Conservation (phyloP, 1,140 invertebrate genomes). For the Tribolium madens region DNA sequence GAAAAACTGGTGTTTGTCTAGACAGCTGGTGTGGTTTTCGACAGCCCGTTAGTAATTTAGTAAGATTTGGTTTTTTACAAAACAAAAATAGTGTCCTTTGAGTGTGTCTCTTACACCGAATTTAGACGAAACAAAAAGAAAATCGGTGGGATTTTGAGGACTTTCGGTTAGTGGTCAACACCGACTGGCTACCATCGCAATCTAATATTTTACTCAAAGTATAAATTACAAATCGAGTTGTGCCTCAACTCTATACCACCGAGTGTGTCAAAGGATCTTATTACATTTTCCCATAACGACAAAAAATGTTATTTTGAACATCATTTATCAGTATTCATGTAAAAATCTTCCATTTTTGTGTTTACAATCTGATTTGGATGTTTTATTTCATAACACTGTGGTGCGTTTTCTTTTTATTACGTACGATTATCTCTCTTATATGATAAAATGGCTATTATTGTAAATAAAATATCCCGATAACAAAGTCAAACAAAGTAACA, state of each 20-base stretch:
- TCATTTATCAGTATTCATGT: too few species aligned
- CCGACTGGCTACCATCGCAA: slow-evolving; percentile 1
- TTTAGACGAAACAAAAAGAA: not conserved
- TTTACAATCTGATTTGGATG: not conserved
- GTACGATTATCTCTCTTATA: not conserved
- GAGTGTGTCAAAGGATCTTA: not conserved
- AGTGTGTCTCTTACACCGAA: not conserved
- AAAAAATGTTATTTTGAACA: too few species aligned
- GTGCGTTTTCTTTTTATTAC: not conserved
- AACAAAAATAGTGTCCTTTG: slow-evolving; percentile 12
- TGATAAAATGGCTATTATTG: not conserved
- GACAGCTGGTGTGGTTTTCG: slow-evolving; percentile 71
- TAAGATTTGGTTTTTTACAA: slow-evolving; percentile 7
- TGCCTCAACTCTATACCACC: not conserved
- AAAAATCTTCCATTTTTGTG: not conserved
- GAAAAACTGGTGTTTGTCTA: slow-evolving; percentile 75
- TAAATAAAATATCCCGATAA: not conserved
- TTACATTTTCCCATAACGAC: too few species aligned
- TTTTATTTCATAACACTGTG: not conserved
- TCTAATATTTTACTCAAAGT: not conserved
- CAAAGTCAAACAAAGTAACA: not conserved
- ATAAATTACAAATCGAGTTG: not conserved
- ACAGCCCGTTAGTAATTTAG: slow-evolving; percentile 36
- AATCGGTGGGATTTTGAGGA: slow-evolving; percentile 35
- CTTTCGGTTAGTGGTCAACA: slow-evolving; percentile 27